Base-by-base conservation (phyloP, 1,140 invertebrate genomes). In the Mycetomoellerius zeteki region DNA sequence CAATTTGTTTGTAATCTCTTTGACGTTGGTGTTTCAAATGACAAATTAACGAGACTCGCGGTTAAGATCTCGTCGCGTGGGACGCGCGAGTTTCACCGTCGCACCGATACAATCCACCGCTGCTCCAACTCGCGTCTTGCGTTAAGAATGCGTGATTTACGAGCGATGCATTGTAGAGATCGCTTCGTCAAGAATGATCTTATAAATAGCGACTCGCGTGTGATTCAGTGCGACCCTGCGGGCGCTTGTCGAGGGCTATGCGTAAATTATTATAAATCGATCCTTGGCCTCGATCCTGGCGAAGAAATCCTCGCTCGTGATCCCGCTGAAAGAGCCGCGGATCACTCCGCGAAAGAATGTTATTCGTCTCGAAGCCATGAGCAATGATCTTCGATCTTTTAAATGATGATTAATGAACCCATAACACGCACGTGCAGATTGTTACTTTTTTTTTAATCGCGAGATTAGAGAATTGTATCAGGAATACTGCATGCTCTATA, bases 111-210 rank as follows among this genome's bases (percentile, higher is more conserved):
- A 47, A 84, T 67, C 21, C 73, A 19, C 33, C 37, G 27, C 12
- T 60, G 86, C 86, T 87, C 58, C 62, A 69, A 64, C 64, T 89
- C 58, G 54, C 81, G 3, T 72, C 81, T 72, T 86, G 87, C 65
- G 24, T 69, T 76, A 86, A 81, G 80, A 86, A 75, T 47, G 69
- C 82, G 89, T 93, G 90, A 93, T 93, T 93, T 92, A 93, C 72
- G 92, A 86, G 76, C 81, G 33, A 82, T 78, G 71, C 50, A 90
- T 85, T 73, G 69, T 75, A 58, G 43, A 87, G 47, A 86, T 60
- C 73, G 27, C 21, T 56, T 56, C 81, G 86, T 77, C 78, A 87
- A 33, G 47, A 54, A 52, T 62, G 81, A 85, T 89, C 60, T 88
- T 85, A 85, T 89, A 88, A 88, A 89, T 85, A 89, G 86, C 65